phyloP scores from a whole-genome alignment of 2,797 vertebrate species.

The Tamandua tetradactyla region DNA sequence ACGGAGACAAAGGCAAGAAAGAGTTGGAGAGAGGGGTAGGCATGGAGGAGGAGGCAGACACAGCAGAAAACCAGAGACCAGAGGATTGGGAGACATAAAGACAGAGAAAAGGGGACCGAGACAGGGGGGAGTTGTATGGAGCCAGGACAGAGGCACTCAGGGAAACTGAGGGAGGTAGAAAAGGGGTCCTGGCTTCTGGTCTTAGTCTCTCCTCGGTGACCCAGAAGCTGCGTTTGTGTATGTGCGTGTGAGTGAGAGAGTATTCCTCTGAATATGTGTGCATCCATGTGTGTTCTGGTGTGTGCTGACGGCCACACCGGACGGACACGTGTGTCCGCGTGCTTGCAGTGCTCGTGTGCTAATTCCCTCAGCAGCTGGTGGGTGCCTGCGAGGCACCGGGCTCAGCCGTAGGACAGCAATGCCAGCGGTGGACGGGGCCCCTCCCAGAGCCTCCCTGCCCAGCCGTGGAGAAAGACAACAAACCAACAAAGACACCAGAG shows the following conservation, averaged over 20 bases:
- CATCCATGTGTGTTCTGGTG: rapidly evolving
- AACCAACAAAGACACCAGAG: background rate
- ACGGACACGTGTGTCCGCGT: background rate
- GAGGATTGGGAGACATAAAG: background rate
- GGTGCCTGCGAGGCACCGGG: background rate
- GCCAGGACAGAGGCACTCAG: background rate
- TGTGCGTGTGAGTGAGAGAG: too few species aligned
- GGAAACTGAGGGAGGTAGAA: background rate
- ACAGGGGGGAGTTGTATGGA: background rate
- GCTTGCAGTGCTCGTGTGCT: background rate
- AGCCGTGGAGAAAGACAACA: background rate
- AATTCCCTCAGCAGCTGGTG: background rate
- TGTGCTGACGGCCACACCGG: background rate
- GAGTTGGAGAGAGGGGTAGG: background rate
- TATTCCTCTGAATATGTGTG: background rate
- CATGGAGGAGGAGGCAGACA: background rate
- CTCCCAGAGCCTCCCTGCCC: background rate
- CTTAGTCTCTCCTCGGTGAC: background rate
- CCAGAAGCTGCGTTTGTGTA: background rate
- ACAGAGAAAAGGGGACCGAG: background rate
- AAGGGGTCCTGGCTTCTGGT: too few species aligned
- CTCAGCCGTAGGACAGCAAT: background rate
- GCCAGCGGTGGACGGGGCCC: background rate
- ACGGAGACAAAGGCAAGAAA: background rate
- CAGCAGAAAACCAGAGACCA: background rate